phyloP scores from a whole-genome alignment of 2,888 invertebrate genomes.

The Tetropium fuscum region DNA sequence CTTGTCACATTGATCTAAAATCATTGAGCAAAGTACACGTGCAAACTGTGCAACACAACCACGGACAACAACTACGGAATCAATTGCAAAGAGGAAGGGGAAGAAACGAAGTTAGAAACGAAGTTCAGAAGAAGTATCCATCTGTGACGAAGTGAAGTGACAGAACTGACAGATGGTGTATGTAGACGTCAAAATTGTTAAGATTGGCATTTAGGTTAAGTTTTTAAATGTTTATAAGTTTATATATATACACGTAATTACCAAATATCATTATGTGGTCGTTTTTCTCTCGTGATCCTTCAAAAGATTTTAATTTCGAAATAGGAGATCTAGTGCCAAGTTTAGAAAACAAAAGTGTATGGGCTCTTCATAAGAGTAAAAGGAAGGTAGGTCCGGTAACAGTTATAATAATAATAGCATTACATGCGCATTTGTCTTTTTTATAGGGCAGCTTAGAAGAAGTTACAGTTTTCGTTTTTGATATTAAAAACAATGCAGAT shows the following conservation, averaged over 20 bases:
- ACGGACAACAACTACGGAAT: too few species aligned
- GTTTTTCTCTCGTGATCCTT: conserved; percentile 95
- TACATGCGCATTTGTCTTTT: conserved; percentile 30
- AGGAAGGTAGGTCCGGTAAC: conserved; percentile 74
- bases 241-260: conserved; percentile 33
- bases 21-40: too few species aligned
- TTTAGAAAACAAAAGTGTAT: conserved; percentile 87
- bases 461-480: conserved; percentile 93
- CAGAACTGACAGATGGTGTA: background rate
- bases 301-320: conserved; percentile 95
- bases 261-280: conserved; percentile 84
- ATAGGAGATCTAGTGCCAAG: conserved; percentile 85
- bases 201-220: conserved; percentile 56
- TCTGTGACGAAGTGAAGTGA: too few species aligned
- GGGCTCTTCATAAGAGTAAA: conserved; percentile 93
- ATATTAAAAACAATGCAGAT: conserved; percentile 85
- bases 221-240: conserved; percentile 58
- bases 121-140: too few species aligned
- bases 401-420: background rate
- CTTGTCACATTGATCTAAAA: too few species aligned
- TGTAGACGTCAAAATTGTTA: conserved; percentile 19
- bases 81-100: too few species aligned
- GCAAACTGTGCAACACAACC: too few species aligned
- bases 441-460: conserved; percentile 80
- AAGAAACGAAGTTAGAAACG: too few species aligned